phyloP scores from a whole-genome alignment of 2,113 vertebrate species.

The Thunnus thynnus region DNA sequence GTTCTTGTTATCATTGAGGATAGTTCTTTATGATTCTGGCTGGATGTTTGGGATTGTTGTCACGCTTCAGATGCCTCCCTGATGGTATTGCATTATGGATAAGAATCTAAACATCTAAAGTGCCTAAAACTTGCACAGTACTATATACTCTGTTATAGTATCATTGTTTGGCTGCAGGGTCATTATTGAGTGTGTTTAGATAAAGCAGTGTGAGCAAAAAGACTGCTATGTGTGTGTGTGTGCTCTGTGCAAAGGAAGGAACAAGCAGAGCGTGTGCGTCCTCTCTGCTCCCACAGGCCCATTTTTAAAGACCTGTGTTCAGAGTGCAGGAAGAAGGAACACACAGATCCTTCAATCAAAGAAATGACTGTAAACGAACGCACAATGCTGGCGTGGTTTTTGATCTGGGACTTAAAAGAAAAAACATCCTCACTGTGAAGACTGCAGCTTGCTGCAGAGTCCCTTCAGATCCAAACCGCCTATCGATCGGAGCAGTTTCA shows the following conservation, averaged over 20 bases:
- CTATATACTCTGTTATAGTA: fast-evolving
- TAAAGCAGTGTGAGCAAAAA: background rate
- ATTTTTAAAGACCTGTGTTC: conserved; percentile 2
- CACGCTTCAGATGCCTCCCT: no score
- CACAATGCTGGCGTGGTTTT: background rate
- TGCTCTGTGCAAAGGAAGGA: conserved; percentile 2
- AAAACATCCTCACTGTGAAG: background rate
- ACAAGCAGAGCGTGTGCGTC: background rate
- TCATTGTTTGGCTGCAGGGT: background rate
- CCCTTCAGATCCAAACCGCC: background rate
- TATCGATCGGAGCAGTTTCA: background rate
- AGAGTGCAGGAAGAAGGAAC: conserved; percentile 21
- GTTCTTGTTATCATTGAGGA: no score
- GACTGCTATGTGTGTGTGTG: background rate
- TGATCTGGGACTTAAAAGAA: background rate
- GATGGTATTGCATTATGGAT: no score
- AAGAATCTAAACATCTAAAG: no score
- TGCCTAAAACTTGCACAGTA: no score
- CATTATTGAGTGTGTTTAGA: background rate
- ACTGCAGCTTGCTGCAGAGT: background rate
- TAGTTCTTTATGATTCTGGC: no score
- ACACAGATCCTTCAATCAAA: conserved; percentile 15
- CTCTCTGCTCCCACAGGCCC: background rate
- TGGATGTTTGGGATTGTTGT: no score
- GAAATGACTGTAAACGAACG: background rate